Base-by-base conservation (phyloP, 2,113 vertebrate species). In the Columba livia region DNA sequence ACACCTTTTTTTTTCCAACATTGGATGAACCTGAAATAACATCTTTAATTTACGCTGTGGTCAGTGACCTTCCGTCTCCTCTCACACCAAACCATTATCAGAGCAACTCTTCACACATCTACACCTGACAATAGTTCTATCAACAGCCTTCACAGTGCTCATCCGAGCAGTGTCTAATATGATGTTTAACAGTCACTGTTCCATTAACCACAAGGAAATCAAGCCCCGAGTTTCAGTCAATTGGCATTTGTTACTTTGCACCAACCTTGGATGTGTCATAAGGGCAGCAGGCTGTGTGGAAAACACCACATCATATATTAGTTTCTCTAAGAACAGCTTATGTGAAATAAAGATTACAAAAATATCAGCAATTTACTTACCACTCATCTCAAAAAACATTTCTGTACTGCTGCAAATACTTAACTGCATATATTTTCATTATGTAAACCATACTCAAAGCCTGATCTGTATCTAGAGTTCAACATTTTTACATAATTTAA, bases 131-230 rank as follows among this genome's bases (percentile, higher is more conserved):
- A 34, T 0, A 71, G 50, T 7, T 79, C 71, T 21, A 2, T 2
- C 57, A 21, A 7, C 77, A 65, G 34, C 70, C 57, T 54, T 21
- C n/a, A 10, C 44, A 26, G 23, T 8, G n/a, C 13, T 51, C 78
- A 79, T 6, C 47, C 2, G 1, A 40, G 72, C 69, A 84, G 44
- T 2, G 28, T 1, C 32, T 25, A 5, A 65, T 5, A 4, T 0
- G 17, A 60, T 4, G 25, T 9, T 65, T 10, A 51, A 26, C 48
- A 66, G 87, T 20, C 64, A 8, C 14, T 34, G 17, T 38, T 36
- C 57, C 73, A 34, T 31, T 42, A 56, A 51, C 11, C 44, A 15
- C 28, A 11, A 53, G 18, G 36, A 50, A 85, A 44, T 16, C 50
- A 40, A 82, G 34, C 70, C 53, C 61, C 1, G 36, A 48, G n/a